phyloP scores from a whole-genome alignment of 2,113 vertebrate genomes.

The Rissa tridactyla region DNA sequence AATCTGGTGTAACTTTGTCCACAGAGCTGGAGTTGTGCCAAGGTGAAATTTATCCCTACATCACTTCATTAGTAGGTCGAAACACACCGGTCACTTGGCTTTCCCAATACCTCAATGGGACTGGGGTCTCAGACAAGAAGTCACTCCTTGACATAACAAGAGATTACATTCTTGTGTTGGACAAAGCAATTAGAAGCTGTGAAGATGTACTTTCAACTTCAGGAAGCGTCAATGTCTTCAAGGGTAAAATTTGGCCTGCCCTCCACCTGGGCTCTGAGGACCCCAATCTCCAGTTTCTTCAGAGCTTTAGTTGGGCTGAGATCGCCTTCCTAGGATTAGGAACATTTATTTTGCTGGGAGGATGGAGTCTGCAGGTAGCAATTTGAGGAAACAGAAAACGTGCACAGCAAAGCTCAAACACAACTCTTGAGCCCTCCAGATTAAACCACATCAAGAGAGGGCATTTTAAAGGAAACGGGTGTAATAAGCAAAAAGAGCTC shows the following conservation, averaged over 20 bases:
- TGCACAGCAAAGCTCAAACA: conserved; percentile 60
- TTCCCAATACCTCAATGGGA: background rate
- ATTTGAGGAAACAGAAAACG: conserved; percentile 38
- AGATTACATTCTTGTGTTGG: background rate
- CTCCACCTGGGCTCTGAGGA: background rate
- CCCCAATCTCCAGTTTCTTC: background rate
- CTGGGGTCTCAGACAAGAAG: background rate
- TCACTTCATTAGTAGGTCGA: background rate
- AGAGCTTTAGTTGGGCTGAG: background rate
- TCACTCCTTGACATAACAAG: background rate
- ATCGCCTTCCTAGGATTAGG: background rate
- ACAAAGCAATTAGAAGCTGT: background rate
- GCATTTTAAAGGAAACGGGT: background rate
- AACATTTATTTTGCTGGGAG: background rate
- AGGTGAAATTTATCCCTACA: background rate
- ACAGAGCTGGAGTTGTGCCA: background rate
- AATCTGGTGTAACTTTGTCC: background rate
- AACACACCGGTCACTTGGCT: background rate
- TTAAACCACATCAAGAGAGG: conserved; percentile 4
- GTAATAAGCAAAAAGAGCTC: conserved; percentile 42
- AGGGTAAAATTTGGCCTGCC: background rate
- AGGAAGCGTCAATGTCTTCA: background rate
- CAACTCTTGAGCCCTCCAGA: background rate
- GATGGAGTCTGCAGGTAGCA: background rate
- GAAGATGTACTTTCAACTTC: background rate